Evolutionary conservation across 2,797 vertebrate genomes (phyloP).

Genomic region (Characodon lateralis): DNA sequence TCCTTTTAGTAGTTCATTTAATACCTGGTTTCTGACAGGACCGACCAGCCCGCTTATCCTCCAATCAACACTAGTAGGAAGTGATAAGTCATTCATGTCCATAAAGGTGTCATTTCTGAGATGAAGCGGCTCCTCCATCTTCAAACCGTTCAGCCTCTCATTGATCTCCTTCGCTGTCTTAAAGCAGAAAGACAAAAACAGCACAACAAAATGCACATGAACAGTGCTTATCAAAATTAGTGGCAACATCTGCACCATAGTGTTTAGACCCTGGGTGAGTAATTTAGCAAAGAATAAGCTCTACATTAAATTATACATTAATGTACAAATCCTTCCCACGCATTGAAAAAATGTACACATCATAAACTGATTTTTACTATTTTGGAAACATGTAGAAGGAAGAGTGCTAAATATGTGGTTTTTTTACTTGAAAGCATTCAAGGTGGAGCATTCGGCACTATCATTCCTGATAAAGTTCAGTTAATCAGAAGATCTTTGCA

Average conservation of each 20-base stretch:
- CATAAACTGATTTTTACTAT: background rate
- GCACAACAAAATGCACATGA: background rate
- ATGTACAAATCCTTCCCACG: background rate
- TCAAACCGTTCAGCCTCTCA: constrained; percentile 72
- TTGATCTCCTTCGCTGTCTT: constrained; percentile 83
- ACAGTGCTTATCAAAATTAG: background rate
- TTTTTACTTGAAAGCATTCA: background rate
- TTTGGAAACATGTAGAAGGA: background rate
- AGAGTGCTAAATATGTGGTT: background rate
- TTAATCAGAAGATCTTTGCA: background rate
- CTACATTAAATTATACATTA: background rate
- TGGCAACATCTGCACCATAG: background rate
- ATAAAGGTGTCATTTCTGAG: constrained; percentile 40
- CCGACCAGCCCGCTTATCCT: constrained; percentile 83
- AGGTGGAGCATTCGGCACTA: background rate
- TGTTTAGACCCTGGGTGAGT: background rate
- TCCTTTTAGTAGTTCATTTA: background rate
- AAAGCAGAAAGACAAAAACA: constrained; percentile 29
- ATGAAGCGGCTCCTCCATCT: constrained; percentile 41
- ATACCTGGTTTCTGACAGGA: constrained; percentile 84
- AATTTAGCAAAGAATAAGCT: background rate
- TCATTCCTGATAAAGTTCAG: background rate
- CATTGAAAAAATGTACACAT: background rate
- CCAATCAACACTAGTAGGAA: constrained; percentile 84
- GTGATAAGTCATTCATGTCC: rapidly evolving